A percentile compares a stretch with the other conserved stretches of the same genome.
phyloP scores from a whole-genome alignment of 2,113 vertebrate genomes.

The Pterocles orientalis region DNA sequence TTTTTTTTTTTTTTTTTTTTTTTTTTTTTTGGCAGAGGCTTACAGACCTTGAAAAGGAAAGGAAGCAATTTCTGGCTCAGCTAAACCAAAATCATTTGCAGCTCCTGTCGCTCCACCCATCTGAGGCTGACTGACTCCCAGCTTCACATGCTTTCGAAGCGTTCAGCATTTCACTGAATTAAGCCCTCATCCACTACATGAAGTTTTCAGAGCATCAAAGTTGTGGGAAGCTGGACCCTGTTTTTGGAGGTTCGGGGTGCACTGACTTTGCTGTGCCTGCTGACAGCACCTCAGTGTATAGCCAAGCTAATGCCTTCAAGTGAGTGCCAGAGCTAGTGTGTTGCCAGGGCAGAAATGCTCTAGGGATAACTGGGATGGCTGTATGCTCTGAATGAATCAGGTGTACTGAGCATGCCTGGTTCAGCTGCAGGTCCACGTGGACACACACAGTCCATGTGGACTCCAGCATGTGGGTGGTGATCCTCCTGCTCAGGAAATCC shows the following conservation, averaged over 20 bases:
- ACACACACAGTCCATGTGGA: background rate
- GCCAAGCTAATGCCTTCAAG: background rate
- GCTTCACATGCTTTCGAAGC: background rate
- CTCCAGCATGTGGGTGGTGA: background rate
- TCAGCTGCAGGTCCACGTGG: background rate
- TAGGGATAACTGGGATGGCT: background rate
- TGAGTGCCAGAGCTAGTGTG: background rate
- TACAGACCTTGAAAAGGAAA: slow-evolving; percentile 22
- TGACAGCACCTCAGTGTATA: background rate
- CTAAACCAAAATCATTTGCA: slow-evolving; percentile 28
- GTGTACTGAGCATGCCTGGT: background rate
- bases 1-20: background rate
- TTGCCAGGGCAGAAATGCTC: background rate
- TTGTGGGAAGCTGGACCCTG: background rate
- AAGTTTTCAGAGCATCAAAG: background rate
- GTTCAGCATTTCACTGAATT: background rate
- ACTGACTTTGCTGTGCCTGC: background rate
- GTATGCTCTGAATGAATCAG: background rate
- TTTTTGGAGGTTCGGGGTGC: background rate
- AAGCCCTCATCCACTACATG: background rate
- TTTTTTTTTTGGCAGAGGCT: background rate
- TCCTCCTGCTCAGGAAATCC: background rate
- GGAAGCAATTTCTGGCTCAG: slow-evolving; percentile 28
- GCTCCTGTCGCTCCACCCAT: slow-evolving; percentile 25
- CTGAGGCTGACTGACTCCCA: background rate